Conservation (phyloP, 2,797 vertebrate genomes). For the Chaetophractus vellerosus region DNA sequence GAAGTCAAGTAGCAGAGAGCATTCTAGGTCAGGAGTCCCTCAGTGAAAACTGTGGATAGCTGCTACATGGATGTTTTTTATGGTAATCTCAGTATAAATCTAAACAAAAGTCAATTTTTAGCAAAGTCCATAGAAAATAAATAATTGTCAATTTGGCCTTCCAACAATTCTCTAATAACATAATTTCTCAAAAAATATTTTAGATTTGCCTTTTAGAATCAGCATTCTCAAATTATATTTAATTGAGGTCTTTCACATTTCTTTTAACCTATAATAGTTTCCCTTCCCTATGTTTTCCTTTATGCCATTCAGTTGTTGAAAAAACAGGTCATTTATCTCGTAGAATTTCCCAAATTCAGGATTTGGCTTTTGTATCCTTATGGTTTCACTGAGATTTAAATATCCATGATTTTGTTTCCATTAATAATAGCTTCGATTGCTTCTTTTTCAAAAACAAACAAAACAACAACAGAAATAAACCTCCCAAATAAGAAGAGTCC, state of each 20-base stretch:
- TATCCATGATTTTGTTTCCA: constrained; percentile 46
- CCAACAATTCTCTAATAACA: neutral
- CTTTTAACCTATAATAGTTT: neutral
- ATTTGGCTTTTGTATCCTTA: constrained; percentile 27
- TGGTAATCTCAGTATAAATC: neutral
- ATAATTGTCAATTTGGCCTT: neutral
- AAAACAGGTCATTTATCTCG: constrained; percentile 39
- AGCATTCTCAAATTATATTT: neutral
- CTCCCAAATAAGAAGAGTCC: no score
- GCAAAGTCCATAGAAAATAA: constrained; percentile 27
- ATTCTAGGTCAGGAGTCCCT: neutral
- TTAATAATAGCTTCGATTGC: neutral
- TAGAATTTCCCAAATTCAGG: neutral
- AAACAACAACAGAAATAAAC: no score
- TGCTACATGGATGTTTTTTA: neutral
- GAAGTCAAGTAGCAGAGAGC: neutral
- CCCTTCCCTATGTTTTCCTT: neutral
- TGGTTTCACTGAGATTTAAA: constrained; percentile 55
- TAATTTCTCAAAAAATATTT: constrained; percentile 35
- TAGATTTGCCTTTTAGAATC: constrained; percentile 11
- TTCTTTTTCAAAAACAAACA: constrained; percentile 66
- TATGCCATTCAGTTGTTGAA: constrained; percentile 47
- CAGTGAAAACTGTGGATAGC: neutral
- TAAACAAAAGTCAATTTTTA: constrained; percentile 45
- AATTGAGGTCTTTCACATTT: neutral